Evolutionary conservation across 2,113 vertebrate genomes (phyloP), one percentile per base, ranked within the genome.

Genomic region (Takifugu bimaculatus): DNA sequence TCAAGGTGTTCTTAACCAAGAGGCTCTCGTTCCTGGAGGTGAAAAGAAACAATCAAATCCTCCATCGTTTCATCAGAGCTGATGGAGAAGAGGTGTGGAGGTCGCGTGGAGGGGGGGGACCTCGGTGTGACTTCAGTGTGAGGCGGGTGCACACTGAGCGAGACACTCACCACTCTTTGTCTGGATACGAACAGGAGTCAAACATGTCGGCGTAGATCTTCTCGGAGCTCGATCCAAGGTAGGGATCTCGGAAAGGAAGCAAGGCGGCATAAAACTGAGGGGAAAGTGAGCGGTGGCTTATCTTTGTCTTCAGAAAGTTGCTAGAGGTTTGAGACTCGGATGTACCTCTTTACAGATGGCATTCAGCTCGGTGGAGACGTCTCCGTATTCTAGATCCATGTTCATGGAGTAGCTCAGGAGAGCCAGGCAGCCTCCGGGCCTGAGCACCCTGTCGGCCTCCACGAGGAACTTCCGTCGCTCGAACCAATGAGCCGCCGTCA

Each of bases 401-500:
- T 88, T 74, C 28, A 72, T 0, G 0, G 74, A 67, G 79, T 93
- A 92, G 82, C 82, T 87, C 53, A 88, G 78, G 25, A 94, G 68
- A 62, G 82, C 88, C 68, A 93, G 48, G 0, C 92, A 93, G 20
- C 93, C 92, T 0, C 85, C 77, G 0, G 91, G 89, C 69, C 54
- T 88, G 27, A 94, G 4, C 28, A 94, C 66, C 0, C 93, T 66
- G 12, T 84, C 58, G 0, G 51, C 83, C 52, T 94, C 92, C 52
- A 42, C 54, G 54, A 91, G 77, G 81, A 95, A 95, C 39, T 26
- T 79, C 0, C 15, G 56, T 0, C 57, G 20, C 26, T 93, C 79
- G 1, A 94, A 94, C 92, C 92, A 94, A 78, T 94, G 92, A 0
- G 82, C 91, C 0, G 93, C 91, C 0, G 90, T 68, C 63, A 91